Conservation (phyloP, 2,797 vertebrate species). For the Danionella dracula region DNA sequence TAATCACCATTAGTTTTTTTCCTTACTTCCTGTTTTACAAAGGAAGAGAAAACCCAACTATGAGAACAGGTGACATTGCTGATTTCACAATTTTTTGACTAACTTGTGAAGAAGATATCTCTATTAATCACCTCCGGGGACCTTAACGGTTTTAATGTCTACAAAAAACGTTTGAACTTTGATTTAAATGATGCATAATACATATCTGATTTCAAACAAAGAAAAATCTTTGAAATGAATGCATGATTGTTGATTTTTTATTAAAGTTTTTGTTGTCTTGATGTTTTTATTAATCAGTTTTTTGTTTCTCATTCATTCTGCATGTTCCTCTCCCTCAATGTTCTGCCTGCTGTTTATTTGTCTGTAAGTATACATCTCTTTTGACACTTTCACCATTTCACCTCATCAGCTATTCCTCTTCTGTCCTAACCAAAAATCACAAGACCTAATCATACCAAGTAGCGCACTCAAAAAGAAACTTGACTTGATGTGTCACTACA, state of each 20-base stretch:
- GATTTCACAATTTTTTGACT: too few species aligned
- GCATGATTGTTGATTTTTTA: background rate
- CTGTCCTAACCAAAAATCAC: background rate
- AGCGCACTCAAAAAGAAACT: background rate
- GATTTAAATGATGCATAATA: too few species aligned
- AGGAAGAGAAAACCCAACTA: too few species aligned
- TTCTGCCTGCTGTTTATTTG: conserved; percentile 27
- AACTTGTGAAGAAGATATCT: too few species aligned
- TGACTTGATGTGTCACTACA: too few species aligned
- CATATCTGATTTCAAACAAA: background rate
- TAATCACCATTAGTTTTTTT: too few species aligned
- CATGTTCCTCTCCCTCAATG: conserved; percentile 15
- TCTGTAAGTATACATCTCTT: conserved; percentile 34
- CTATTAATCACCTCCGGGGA: too few species aligned
- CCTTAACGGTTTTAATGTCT: too few species aligned
- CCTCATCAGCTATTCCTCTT: background rate
- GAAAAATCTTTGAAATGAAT: background rate
- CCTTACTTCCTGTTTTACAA: too few species aligned
- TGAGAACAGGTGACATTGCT: too few species aligned
- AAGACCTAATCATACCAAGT: too few species aligned
- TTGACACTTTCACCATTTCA: background rate
- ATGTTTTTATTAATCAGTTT: background rate
- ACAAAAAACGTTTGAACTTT: too few species aligned
- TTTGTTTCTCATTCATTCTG: conserved; percentile 25
- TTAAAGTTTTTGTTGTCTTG: background rate